Percentiles rank a stretch among this genome's conserved stretches.
These are phyloP conservation scores for Petromus typicus DNA, from an alignment of 2,113 vertebrate species.

Conservation along the genomic window DNA sequence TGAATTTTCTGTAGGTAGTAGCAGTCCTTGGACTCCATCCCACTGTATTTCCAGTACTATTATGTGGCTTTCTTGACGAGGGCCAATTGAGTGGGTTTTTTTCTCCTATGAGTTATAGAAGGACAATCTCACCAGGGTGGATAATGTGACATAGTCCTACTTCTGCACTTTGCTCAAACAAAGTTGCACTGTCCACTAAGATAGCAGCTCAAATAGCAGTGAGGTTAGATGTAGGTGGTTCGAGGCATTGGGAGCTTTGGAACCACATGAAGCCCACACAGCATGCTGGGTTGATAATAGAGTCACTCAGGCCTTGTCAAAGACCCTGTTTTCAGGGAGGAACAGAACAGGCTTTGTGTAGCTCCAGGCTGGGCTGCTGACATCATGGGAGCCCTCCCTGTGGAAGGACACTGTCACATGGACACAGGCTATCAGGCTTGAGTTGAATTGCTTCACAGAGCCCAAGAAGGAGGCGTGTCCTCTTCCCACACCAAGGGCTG, in stretches of 20 bases:
- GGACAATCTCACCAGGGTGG: slow-evolving; percentile 68
- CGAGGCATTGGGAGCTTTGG: slow-evolving; percentile 66
- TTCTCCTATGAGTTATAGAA: slow-evolving; percentile 66
- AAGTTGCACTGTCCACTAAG: slow-evolving; percentile 84
- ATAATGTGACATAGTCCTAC: slow-evolving; percentile 74
- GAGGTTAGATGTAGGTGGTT: slow-evolving; percentile 88
- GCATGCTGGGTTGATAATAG: slow-evolving; percentile 79
- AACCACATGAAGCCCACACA: slow-evolving; percentile 74
- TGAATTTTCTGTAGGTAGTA: slow-evolving; percentile 71
- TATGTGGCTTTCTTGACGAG: slow-evolving; percentile 63
- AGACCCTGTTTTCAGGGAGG: slow-evolving; percentile 77
- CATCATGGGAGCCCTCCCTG: not conserved
- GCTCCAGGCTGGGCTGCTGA: not conserved
- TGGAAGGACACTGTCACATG: not conserved
- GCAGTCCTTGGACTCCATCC: slow-evolving; percentile 22
- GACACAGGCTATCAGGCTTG: not conserved
- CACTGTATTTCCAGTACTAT: slow-evolving; percentile 48
- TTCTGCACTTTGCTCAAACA: slow-evolving; percentile 86
- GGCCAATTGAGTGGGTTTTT: slow-evolving; percentile 77
- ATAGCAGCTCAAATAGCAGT: slow-evolving; percentile 85
- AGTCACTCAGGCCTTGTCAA: slow-evolving; percentile 82
- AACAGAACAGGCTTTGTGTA: slow-evolving; percentile 87
- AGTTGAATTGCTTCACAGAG: not conserved
- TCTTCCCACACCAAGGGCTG: not conserved
- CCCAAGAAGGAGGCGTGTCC: not conserved